Base-by-base conservation (phyloP, 2,888 invertebrate genomes). In the Spodoptera exigua region DNA sequence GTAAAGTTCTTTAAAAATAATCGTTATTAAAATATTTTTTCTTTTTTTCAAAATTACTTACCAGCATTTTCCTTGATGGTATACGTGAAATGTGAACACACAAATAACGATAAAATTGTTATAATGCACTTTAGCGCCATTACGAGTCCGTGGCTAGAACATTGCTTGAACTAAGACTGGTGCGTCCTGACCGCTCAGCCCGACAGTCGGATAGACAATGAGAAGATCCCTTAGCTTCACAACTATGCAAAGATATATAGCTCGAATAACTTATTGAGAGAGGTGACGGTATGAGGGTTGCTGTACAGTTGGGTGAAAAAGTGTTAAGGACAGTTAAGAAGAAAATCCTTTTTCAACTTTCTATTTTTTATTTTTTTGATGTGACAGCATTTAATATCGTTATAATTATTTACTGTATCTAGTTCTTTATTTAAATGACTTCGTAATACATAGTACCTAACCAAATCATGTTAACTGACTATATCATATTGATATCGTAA, bases 81-180 rank as follows among this genome's bases (percentile, higher is more conserved):
- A 70, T 84, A 85, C 0, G 90, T 81, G 65, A 82, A 80, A 80
- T 87, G 79, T 5, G 81, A 88, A 76, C 79, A 83, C 61, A 91
- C 76, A 12, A 89, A 79, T 13, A 85, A 76, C 21, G 82, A 83
- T 3, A 90, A 62, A 44, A 89, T 59, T 11, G 79, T 69, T n/a
- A 85, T 43, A 4, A 82, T 57, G 55, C 78, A 83, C 64, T 85
- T 88, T 2, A 68, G 64, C 49, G 73, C 72, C 91, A 91, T 90
- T 40, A 60, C 73, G 7, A 35, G 17, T 14, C 40, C 7, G 27
- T 27, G 27, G 54, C 52, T 41, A 43, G 47, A 41, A 68, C 65
- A 72, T 71, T 64, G 68, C 62, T 17, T 49, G 43, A 51, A 2
- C 37, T 9, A 11, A n/a, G n/a, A n/a, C n/a, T n/a, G n/a, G n/a